phyloP scores from a whole-genome alignment of 2,888 invertebrate genomes.

The Apeira syringaria region DNA sequence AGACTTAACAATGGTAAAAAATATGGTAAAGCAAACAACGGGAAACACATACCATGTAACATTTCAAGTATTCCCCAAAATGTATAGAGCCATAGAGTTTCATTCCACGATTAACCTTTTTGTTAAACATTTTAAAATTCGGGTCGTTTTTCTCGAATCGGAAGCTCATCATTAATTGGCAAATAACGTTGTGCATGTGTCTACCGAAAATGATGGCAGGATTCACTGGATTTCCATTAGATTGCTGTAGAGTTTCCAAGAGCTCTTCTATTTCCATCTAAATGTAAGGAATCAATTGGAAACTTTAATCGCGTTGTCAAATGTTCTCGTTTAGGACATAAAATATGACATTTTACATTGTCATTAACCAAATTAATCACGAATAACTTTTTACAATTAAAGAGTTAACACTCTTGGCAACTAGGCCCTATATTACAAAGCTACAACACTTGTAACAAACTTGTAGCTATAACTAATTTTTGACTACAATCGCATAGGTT shows the following conservation, averaged over 20 bases:
- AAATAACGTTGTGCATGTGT: constrained; percentile 92
- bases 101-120: constrained; percentile 92
- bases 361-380: too few species aligned
- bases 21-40: too few species aligned
- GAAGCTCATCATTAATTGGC: constrained; percentile 92
- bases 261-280: constrained; percentile 89
- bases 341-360: too few species aligned
- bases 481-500: too few species aligned
- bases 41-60: constrained; percentile 73
- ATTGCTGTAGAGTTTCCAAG: constrained; percentile 53
- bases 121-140: constrained; percentile 88
- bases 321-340: too few species aligned
- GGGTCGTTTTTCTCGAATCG: constrained; percentile 88
- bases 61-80: constrained; percentile 89
- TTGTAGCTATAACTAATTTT: too few species aligned
- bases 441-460: too few species aligned
- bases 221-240: constrained; percentile 76
- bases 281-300: constrained; percentile 27
- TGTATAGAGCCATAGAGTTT: constrained; percentile 89
- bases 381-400: too few species aligned
- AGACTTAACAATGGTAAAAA: too few species aligned
- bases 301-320: not conserved
- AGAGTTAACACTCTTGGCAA: too few species aligned
- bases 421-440: too few species aligned
- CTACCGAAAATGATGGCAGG: constrained; percentile 87